Evolutionary conservation across 2,888 invertebrate species (phyloP).

Genomic region (Cryptus viduatorius): DNA sequence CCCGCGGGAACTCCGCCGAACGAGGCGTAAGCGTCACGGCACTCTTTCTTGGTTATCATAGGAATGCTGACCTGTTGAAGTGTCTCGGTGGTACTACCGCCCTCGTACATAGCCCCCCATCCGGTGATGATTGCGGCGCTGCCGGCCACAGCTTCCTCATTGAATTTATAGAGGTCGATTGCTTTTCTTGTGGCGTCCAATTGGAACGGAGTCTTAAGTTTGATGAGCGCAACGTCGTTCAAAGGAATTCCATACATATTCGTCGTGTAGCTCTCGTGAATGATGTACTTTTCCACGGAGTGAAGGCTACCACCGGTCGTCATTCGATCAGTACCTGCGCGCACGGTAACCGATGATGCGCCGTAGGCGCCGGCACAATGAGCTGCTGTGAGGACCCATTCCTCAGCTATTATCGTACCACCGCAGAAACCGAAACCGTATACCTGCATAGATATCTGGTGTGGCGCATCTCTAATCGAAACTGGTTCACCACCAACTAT

Average conservation of each 20-base stretch:
- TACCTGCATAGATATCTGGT: slow-evolving; percentile 85
- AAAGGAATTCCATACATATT: slow-evolving; percentile 73
- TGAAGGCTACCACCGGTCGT: slow-evolving; percentile 85
- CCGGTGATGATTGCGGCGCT: slow-evolving; percentile 70
- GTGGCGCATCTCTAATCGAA: slow-evolving; percentile 85
- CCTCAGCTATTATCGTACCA: slow-evolving; percentile 86
- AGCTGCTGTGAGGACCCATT: slow-evolving; percentile 87
- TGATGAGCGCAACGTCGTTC: slow-evolving; percentile 86
- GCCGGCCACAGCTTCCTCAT: slow-evolving; percentile 71
- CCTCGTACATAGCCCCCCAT: slow-evolving; percentile 71
- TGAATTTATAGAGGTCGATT: slow-evolving; percentile 84
- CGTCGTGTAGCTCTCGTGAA: slow-evolving; percentile 86
- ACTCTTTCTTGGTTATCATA: slow-evolving; percentile 85
- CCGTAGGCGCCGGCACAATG: slow-evolving; percentile 85
- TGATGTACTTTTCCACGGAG: slow-evolving; percentile 83
- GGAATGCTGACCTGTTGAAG: slow-evolving; percentile 87
- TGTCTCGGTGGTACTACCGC: slow-evolving; percentile 72
- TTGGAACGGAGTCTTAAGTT: slow-evolving; percentile 84
- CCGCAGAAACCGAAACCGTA: slow-evolving; percentile 86
- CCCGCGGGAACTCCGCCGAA: slow-evolving; percentile 67
- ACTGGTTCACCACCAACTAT: slow-evolving; percentile 86
- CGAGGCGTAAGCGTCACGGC: slow-evolving; percentile 85
- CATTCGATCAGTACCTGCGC: slow-evolving; percentile 84
- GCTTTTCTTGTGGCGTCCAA: slow-evolving; percentile 85
- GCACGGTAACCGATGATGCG: slow-evolving; percentile 77